Conservation (phyloP, 1,140 invertebrate genomes). For the Drosophila simulans region DNA sequence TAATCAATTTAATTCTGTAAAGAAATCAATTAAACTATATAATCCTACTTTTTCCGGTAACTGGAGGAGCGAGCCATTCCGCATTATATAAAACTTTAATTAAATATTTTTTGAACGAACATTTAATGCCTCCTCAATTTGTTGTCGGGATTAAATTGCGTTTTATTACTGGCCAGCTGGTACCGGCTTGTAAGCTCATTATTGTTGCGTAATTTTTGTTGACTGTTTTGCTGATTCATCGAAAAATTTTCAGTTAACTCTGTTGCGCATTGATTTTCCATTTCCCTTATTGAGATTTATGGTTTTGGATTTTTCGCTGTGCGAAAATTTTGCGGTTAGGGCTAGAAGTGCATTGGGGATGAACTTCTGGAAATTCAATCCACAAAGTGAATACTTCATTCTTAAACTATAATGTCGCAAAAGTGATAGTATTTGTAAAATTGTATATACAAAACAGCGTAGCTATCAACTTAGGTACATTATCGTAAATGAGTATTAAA, state of each 20-base stretch:
- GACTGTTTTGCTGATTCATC: conserved; percentile 75
- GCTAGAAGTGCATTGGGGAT: too few species aligned
- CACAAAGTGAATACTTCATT: too few species aligned
- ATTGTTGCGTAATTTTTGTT: conserved; percentile 62
- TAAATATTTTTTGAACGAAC: conserved; percentile 63
- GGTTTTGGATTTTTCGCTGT: conserved; percentile 1
- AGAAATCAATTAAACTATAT: too few species aligned
- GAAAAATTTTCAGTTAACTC: conserved; percentile 58
- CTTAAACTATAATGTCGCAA: too few species aligned
- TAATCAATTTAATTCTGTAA: too few species aligned
- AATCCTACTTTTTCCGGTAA: too few species aligned
- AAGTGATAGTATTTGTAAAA: too few species aligned
- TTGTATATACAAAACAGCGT: not conserved
- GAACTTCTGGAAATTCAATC: too few species aligned
- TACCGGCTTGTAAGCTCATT: conserved; percentile 48
- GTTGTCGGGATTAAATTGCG: conserved; percentile 67
- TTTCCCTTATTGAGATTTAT: not conserved
- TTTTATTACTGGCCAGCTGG: conserved; percentile 42
- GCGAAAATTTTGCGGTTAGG: not conserved
- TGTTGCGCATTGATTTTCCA: conserved; percentile 27
- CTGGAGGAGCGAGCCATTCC: not conserved
- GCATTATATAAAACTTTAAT: conserved; percentile 62
- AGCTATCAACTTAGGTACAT: conserved; percentile 12
- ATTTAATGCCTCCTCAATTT: conserved; percentile 70
- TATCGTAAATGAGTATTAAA: conserved; percentile 34